A percentile compares a stretch with the other conserved stretches of the same genome.
phyloP scores from a whole-genome alignment of 2,888 invertebrate genomes.

The Caradrina kadenii region DNA sequence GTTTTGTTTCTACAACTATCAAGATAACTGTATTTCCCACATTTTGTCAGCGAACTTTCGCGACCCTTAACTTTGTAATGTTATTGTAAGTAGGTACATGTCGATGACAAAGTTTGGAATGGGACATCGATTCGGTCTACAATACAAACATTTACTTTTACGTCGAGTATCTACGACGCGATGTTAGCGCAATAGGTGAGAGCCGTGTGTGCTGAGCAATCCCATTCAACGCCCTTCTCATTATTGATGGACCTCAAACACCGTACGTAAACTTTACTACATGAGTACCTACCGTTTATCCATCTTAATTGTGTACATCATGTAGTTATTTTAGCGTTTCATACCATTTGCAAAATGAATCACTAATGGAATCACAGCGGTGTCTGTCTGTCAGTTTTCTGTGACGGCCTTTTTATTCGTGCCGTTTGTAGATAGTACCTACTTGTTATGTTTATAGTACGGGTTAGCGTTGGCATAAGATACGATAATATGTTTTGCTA shows the following conservation, averaged over 20 bases:
- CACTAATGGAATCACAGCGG: conserved; percentile 52
- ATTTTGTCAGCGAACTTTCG: conserved; percentile 46
- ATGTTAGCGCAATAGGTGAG: conserved; percentile 31
- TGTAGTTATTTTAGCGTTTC: conserved; percentile 23
- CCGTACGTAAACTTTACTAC: conserved; percentile 13
- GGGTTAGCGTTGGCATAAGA: neutral
- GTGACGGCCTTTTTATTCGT: conserved; percentile 37
- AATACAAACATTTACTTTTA: conserved; percentile 55
- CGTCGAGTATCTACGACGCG: conserved; percentile 34
- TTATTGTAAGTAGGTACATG: conserved; percentile 44
- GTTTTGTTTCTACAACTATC: conserved; percentile 47
- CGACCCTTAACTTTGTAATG: conserved; percentile 51
- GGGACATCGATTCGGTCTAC: conserved; percentile 51
- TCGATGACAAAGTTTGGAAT: conserved; percentile 48
- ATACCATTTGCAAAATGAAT: conserved; percentile 47
- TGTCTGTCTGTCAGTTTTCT: conserved; percentile 42
- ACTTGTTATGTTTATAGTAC: conserved; percentile 3
- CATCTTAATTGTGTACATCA: neutral
- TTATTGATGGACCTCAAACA: conserved; percentile 45
- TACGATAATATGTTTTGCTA: conserved; percentile 7
- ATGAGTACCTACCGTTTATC: conserved; percentile 7
- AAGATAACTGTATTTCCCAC: conserved; percentile 33
- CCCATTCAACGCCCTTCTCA: conserved; percentile 34
- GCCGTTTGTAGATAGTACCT: conserved; percentile 5
- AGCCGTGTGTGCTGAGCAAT: conserved; percentile 49